Conservation (phyloP, 2,888 invertebrate species). For the Marasmarcha lunaedactyla region DNA sequence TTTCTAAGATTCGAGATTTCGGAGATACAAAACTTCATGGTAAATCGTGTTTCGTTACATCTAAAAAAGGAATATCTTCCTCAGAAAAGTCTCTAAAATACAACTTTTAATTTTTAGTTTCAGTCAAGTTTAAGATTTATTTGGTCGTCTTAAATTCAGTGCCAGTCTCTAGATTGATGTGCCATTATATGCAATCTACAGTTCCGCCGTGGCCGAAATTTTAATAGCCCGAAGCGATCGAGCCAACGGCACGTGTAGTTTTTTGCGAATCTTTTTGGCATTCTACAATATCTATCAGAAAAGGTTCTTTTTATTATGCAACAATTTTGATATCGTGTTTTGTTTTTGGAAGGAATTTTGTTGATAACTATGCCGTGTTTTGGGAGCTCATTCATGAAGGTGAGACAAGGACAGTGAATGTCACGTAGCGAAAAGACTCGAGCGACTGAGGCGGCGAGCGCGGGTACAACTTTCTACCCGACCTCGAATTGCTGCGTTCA, state of each 20-base stretch:
- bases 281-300: constrained; percentile 43
- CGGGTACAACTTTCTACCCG: constrained; percentile 58
- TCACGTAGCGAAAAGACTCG: neutral
- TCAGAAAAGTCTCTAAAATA: too few relatives aligned
- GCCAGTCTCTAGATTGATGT: constrained; percentile 2
- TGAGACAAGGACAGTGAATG: neutral
- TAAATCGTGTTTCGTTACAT: too few relatives aligned
- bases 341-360: neutral
- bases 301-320: constrained; percentile 60
- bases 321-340: constrained; percentile 24
- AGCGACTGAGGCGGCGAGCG: neutral
- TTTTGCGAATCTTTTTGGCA: constrained; percentile 61
- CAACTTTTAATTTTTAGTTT: too few relatives aligned
- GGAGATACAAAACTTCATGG: too few relatives aligned
- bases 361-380: neutral
- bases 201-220: constrained; percentile 52
- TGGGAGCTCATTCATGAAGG: neutral
- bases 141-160: too few relatives aligned
- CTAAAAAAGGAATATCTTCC: too few relatives aligned
- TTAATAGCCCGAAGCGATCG: constrained; percentile 61
- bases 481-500: constrained; percentile 69
- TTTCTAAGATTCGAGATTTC: too few relatives aligned
- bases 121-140: too few relatives aligned
- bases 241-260: constrained; percentile 62
- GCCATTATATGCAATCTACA: constrained; percentile 44